Conservation (phyloP, 2,888 invertebrate species). For the Cryptocheilus praepositus region DNA sequence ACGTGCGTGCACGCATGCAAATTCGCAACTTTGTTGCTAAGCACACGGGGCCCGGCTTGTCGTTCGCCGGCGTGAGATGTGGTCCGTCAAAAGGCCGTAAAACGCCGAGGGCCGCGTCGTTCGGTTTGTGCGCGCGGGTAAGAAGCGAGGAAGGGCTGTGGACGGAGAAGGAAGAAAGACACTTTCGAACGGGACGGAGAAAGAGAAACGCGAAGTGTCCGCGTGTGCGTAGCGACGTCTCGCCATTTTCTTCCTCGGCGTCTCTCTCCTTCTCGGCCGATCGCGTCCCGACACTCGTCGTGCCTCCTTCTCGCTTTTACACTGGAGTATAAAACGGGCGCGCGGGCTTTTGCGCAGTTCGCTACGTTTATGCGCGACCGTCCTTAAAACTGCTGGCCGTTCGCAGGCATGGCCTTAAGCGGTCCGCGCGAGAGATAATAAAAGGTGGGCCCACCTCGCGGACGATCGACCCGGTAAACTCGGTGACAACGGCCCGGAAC, state of each 20-base stretch:
- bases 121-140: slow-evolving; percentile 19
- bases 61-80: slow-evolving; percentile 70
- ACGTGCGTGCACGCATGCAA: slow-evolving; percentile 63
- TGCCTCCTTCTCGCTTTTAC: neutral
- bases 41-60: slow-evolving; percentile 57
- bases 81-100: slow-evolving; percentile 70
- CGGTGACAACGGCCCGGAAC: slow-evolving; percentile 35
- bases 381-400: slow-evolving; percentile 44
- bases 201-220: neutral
- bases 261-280: too few relatives aligned
- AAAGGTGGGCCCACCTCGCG: slow-evolving; percentile 48
- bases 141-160: neutral
- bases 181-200: neutral
- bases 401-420: slow-evolving; percentile 46
- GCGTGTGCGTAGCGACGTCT: slow-evolving; percentile 8
- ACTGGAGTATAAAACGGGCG: neutral
- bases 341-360: slow-evolving; percentile 42
- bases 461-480: slow-evolving; percentile 51
- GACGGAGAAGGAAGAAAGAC: neutral
- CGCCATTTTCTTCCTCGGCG: too few relatives aligned
- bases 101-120: slow-evolving; percentile 53
- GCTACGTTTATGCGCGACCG: slow-evolving; percentile 43
- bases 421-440: slow-evolving; percentile 48
- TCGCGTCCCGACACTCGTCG: too few relatives aligned
- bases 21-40: slow-evolving; percentile 71